Percentiles rank a stretch among this genome's conserved stretches.
Conservation (phyloP, 1,140 invertebrate genomes). For the Zaprionus nigranus region DNA sequence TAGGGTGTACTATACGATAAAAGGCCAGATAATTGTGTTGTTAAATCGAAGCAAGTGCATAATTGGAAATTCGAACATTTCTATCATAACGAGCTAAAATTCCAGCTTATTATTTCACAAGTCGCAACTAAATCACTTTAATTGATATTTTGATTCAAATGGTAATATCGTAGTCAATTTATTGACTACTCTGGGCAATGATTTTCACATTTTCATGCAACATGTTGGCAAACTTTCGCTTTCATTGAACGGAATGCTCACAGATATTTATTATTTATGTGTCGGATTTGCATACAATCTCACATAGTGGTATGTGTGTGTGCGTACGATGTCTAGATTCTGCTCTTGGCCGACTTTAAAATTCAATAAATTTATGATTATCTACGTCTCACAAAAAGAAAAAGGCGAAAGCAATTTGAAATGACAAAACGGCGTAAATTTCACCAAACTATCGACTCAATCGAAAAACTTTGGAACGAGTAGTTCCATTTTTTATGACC, state of each 20-base stretch:
- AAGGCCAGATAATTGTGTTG: too few species aligned
- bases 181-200: background rate
- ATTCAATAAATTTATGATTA: slow-evolving; percentile 83
- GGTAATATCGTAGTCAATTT: background rate
- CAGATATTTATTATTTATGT: slow-evolving; percentile 58
- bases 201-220: background rate
- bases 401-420: slow-evolving; percentile 38
- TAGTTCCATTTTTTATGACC: slow-evolving; percentile 25
- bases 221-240: slow-evolving; percentile 17
- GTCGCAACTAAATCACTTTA: background rate
- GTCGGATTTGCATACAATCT: slow-evolving; percentile 36
- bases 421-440: slow-evolving; percentile 38
- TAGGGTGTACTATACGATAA: too few species aligned
- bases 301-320: slow-evolving; percentile 1
- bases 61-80: background rate
- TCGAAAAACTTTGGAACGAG: slow-evolving; percentile 24
- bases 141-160: background rate
- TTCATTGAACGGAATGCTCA: slow-evolving; percentile 20
- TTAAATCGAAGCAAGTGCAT: too few species aligned
- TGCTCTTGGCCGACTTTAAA: slow-evolving; percentile 58
- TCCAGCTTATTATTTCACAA: background rate
- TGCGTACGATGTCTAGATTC: slow-evolving; percentile 20
- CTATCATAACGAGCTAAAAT: background rate
- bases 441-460: slow-evolving; percentile 35
- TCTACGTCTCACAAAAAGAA: slow-evolving; percentile 38